phyloP scores from a whole-genome alignment of 1,140 invertebrate genomes.

The Thaumetopoea pityocampa region DNA sequence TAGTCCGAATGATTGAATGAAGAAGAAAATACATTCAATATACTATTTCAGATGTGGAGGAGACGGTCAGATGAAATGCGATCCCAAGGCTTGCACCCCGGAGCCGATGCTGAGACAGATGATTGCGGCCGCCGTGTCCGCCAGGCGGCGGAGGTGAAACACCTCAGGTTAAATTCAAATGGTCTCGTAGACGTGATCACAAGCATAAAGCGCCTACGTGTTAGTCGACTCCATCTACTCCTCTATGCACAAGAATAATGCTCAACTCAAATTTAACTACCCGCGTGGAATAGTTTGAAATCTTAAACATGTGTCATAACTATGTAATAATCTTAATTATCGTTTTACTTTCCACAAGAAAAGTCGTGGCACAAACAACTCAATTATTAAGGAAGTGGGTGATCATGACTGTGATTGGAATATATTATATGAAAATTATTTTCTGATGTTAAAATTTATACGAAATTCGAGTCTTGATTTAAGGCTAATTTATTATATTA shows the following conservation, averaged over 20 bases:
- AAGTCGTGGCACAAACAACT: constrained; percentile 59
- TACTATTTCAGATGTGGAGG: constrained; percentile 85
- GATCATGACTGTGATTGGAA: constrained; percentile 68
- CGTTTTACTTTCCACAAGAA: constrained; percentile 50
- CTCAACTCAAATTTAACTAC: constrained; percentile 65
- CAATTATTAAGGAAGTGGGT: constrained; percentile 40
- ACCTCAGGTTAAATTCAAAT: constrained; percentile 22
- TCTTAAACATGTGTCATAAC: constrained; percentile 71
- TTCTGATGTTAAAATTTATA: constrained; percentile 45
- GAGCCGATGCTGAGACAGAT: constrained; percentile 92
- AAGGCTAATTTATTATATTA: constrained; percentile 53
- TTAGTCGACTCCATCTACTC: constrained; percentile 60
- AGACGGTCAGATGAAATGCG: constrained; percentile 94
- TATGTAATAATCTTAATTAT: constrained; percentile 58
- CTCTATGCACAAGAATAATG: constrained; percentile 72
- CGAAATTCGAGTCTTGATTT: constrained; percentile 40
- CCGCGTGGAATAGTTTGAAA: constrained; percentile 67
- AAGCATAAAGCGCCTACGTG: constrained; percentile 49
- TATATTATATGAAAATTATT: constrained; percentile 52
- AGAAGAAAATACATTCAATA: constrained; percentile 12
- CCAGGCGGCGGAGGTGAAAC: constrained; percentile 85
- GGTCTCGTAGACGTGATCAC: constrained; percentile 42
- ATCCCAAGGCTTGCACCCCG: constrained; percentile 90
- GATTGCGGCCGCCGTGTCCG: constrained; percentile 85
- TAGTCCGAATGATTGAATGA: no score